Evolutionary conservation across 2,797 vertebrate species (phyloP).

Genomic region (Neoniphon sammara): DNA sequence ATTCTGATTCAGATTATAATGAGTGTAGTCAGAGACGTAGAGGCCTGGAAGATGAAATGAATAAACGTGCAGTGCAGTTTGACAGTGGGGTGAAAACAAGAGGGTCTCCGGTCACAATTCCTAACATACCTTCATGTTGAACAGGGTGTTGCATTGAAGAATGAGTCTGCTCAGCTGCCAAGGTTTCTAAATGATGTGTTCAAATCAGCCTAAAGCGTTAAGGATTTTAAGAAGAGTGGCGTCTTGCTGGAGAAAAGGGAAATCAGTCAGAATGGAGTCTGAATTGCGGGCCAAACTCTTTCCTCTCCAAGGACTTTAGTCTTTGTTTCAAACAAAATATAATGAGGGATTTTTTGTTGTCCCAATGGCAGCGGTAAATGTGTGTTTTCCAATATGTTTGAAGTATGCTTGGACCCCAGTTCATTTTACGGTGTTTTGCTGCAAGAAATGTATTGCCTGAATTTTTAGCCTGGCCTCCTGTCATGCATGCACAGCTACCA

Average conservation of each 20-base stretch:
- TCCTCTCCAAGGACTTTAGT: slow-evolving; percentile 15
- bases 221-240: slow-evolving; percentile 27
- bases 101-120: slow-evolving; percentile 24
- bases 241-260: slow-evolving; percentile 36
- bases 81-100: slow-evolving; percentile 3
- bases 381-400: too few relatives aligned
- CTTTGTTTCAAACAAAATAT: slow-evolving; percentile 14
- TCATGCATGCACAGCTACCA: slow-evolving; percentile 6
- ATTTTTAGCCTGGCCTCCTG: slow-evolving; percentile 27
- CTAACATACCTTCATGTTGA: slow-evolving; percentile 41
- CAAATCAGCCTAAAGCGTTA: slow-evolving; percentile 16
- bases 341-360: slow-evolving; percentile 5
- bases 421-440: not conserved
- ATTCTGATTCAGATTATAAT: not conserved
- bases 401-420: too few relatives aligned
- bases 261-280: too few relatives aligned
- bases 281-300: slow-evolving; percentile 33
- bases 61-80: not conserved
- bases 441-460: not conserved
- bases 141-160: slow-evolving; percentile 45
- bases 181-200: slow-evolving; percentile 32
- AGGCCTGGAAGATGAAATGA: not conserved
- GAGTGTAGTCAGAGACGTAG: not conserved
- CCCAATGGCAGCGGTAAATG: not conserved
- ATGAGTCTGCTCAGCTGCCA: slow-evolving; percentile 47